Evolutionary conservation across 2,113 vertebrate species (phyloP), one percentile per base, ranked within the genome.

Genomic region (Bujurquina vittata): DNA sequence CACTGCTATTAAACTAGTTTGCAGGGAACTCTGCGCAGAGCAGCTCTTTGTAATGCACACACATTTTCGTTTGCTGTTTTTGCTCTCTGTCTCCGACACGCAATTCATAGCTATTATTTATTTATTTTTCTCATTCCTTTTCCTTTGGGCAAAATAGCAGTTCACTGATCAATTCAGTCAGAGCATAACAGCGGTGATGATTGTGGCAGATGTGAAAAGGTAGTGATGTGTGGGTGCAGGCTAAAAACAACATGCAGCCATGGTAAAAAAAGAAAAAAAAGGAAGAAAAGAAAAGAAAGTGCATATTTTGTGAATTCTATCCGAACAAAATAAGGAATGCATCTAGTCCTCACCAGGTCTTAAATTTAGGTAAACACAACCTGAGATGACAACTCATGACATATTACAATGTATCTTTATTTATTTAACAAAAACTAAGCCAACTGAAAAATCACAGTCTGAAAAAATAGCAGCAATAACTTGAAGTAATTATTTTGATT

Each of bases 1-100:
- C 37, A 23, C 18, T 63, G 33, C 75, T 85, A 54, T 61, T 59
- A 65, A 46, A 73, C 52, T 31, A 12, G 15, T 72, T 89, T 67
- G 26, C n/a, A 83, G 22, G 37, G 5, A 72, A 56, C 26, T 9
- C 46, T 52, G 52, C 1, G 12, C 7, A 7, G 43, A 57, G 52
- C 14, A 7, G 26, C 31, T 69, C 23, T 52, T 57, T 1, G 0
- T 80, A 80, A 76, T 33, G 63, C 60, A 56, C 23, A 46, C 61
- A 76, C 4, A n/a, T 20, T 69, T 77, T 69, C 11, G 29, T 40
- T 54, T 37, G 10, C 22, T 43, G 23, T 43, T 54, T 78, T 75
- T 57, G 33, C 18, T 65, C 60, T 40, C 7, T 77, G 58, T 18
- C 72, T 61, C 22, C 23, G 4, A 26, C 17, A 4, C 8, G 10